Percentiles rank a stretch among this genome's conserved stretches.
These are phyloP conservation scores for Hestina assimilis DNA, from an alignment of 1,140 invertebrate genomes.

Conservation along the genomic window DNA sequence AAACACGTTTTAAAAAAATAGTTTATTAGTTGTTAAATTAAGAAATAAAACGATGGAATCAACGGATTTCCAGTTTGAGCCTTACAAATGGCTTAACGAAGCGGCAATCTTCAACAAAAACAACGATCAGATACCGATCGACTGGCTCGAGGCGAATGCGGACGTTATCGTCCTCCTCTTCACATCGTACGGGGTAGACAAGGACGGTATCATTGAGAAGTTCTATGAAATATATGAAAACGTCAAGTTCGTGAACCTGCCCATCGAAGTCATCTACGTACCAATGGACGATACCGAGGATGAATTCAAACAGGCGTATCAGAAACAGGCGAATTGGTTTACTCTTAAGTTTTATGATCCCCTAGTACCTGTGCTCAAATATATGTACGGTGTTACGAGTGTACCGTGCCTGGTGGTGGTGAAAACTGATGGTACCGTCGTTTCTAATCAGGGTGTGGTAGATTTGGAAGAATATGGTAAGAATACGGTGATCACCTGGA, in stretches of 20 bases:
- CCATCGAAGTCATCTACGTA: constrained; percentile 66
- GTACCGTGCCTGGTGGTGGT: constrained; percentile 51
- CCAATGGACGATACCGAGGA: constrained; percentile 54
- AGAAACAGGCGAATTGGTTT: constrained; percentile 66
- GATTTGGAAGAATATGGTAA: constrained; percentile 60
- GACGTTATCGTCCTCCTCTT: constrained; percentile 55
- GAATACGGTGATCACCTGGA: constrained; percentile 61
- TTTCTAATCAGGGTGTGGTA: constrained; percentile 45
- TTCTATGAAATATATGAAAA: constrained; percentile 64
- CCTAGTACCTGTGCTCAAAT: constrained; percentile 44
- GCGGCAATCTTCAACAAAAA: constrained; percentile 55
- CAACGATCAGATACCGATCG: constrained; percentile 30
- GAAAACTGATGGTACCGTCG: constrained; percentile 42
- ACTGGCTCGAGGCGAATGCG: constrained; percentile 51
- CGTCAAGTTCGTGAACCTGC: constrained; percentile 51
- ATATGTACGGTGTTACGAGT: constrained; percentile 52
- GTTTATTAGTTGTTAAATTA: not conserved
- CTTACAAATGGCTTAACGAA: constrained; percentile 53
- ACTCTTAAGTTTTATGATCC: constrained; percentile 51
- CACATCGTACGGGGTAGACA: constrained; percentile 47
- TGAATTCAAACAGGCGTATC: constrained; percentile 40
- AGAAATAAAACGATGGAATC: constrained; percentile 19
- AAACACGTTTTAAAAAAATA: not conserved
- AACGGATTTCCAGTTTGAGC: constrained; percentile 24
- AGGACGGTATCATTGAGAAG: constrained; percentile 45